Conservation (phyloP, 2,888 invertebrate genomes). For the Eupithecia abbreviata region DNA sequence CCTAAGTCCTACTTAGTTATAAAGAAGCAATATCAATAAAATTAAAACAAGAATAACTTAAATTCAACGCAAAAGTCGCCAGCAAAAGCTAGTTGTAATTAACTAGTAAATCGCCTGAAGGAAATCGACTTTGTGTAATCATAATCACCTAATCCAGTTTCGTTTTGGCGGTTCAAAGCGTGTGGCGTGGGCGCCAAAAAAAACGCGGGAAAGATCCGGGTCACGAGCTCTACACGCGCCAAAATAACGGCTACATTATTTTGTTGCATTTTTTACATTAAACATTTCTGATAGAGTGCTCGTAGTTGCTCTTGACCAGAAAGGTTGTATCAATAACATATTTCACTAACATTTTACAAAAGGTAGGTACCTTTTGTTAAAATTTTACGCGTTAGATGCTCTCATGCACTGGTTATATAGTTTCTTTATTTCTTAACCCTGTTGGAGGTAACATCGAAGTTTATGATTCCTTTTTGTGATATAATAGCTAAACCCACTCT, state of each 20-base stretch:
- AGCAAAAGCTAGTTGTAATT: background rate
- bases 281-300: background rate
- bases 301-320: background rate
- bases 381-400: background rate
- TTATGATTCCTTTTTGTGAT: too few relatives aligned
- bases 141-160: background rate
- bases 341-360: too few relatives aligned
- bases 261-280: background rate
- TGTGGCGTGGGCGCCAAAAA: constrained; percentile 50
- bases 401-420: too few relatives aligned
- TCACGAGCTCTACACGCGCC: constrained; percentile 48
- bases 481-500: too few relatives aligned
- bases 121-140: background rate
- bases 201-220: constrained; percentile 64
- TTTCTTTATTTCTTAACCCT: background rate
- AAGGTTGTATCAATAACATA: background rate
- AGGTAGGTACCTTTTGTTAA: too few relatives aligned
- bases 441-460: background rate
- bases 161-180: constrained; percentile 1
- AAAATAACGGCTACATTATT: constrained; percentile 46
- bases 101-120: constrained; percentile 6
- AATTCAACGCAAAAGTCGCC: background rate
- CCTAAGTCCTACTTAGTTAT: too few relatives aligned
- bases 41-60: background rate
- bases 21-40: background rate